Percentiles rank a stretch among this genome's conserved stretches.
Evolutionary conservation across 2,888 invertebrate genomes (phyloP).

Genomic region (Diaprepes abbreviatus): DNA sequence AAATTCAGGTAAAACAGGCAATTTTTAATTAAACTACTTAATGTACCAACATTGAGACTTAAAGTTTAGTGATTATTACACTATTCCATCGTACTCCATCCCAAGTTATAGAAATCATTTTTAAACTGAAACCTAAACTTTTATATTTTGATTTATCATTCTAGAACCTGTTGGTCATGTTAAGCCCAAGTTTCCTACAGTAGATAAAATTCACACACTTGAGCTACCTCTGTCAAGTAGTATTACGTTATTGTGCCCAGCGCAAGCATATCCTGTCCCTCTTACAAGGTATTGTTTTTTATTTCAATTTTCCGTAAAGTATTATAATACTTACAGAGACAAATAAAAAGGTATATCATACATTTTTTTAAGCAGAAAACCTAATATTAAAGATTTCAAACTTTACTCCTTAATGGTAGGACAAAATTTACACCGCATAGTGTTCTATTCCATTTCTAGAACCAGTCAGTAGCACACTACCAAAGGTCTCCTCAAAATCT

Average conservation of each 20-base stretch:
- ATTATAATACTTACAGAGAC: too few relatives aligned
- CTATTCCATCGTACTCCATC: neutral
- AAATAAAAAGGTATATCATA: too few relatives aligned
- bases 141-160: slow-evolving; percentile 33
- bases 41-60: too few relatives aligned
- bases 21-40: too few relatives aligned
- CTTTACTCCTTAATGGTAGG: too few relatives aligned
- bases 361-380: too few relatives aligned
- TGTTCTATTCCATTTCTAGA: slow-evolving; percentile 75
- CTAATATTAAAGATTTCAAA: too few relatives aligned
- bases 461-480: slow-evolving; percentile 70
- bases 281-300: slow-evolving; percentile 67
- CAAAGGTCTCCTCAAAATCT: slow-evolving; percentile 67
- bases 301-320: too few relatives aligned
- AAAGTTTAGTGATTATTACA: too few relatives aligned
- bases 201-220: slow-evolving; percentile 77
- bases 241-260: slow-evolving; percentile 74
- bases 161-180: slow-evolving; percentile 72
- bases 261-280: slow-evolving; percentile 57
- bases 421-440: too few relatives aligned
- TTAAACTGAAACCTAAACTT: too few relatives aligned
- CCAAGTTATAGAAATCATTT: neutral
- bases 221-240: slow-evolving; percentile 69
- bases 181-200: slow-evolving; percentile 71
- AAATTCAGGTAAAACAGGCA: slow-evolving; percentile 43